Conservation (phyloP, 92 coral and sea anemone genomes). For the Porites lobata region DNA sequence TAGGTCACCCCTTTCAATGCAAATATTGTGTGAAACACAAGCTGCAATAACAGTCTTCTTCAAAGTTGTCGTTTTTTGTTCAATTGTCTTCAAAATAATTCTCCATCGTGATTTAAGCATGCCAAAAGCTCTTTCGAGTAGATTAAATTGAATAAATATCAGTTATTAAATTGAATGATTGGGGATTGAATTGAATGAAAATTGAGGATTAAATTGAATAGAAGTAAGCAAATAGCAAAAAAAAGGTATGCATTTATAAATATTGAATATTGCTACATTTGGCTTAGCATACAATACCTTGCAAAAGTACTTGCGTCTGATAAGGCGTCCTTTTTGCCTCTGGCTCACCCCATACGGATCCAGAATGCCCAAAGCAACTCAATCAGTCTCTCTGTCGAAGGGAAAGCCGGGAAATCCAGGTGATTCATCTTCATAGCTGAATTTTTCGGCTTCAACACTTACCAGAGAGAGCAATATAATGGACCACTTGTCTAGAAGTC, state of each 20-base stretch:
- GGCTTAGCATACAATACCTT: background rate
- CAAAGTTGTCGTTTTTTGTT: constrained; percentile 32
- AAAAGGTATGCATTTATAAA: no score
- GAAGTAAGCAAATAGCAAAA: no score
- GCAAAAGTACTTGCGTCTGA: background rate
- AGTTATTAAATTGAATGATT: no score
- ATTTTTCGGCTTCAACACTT: background rate
- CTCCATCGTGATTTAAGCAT: constrained; percentile 59
- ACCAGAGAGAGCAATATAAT: background rate
- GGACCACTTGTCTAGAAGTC: background rate
- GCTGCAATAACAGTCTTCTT: constrained; percentile 33
- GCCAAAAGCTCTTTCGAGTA: constrained; percentile 57
- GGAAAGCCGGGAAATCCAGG: background rate
- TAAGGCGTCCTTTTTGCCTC: background rate
- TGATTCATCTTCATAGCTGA: background rate
- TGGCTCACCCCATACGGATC: background rate
- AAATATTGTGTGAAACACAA: constrained; percentile 40
- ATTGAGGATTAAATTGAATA: no score
- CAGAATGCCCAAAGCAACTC: background rate
- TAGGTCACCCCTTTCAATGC: constrained; percentile 14
- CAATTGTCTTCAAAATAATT: constrained; percentile 25
- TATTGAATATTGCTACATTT: no score
- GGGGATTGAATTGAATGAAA: no score
- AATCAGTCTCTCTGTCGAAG: background rate
- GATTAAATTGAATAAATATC: no score